Percentiles rank a stretch among this genome's conserved stretches.
Conservation (phyloP, 2,888 invertebrate species). For the Liposcelis brunnea region DNA sequence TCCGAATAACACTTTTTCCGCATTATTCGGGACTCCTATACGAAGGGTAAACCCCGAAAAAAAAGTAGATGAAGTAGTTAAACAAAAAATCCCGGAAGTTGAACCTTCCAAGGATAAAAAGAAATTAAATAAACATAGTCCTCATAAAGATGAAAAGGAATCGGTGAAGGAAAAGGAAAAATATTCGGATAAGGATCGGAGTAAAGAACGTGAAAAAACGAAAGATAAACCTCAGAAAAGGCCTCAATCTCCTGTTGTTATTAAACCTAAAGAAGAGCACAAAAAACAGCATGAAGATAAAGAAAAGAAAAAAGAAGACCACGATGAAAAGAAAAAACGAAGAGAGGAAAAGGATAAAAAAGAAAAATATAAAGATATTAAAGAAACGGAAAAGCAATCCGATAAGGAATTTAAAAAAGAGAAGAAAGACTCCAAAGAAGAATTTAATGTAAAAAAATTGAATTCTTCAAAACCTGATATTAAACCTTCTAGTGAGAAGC, state of each 20-base stretch:
- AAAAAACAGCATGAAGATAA: slow-evolving; percentile 33
- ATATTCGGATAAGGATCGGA: slow-evolving; percentile 25
- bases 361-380: slow-evolving; percentile 43
- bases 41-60: slow-evolving; percentile 7
- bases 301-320: slow-evolving; percentile 19
- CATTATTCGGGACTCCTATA: slow-evolving; percentile 68
- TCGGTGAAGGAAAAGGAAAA: slow-evolving; percentile 25
- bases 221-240: slow-evolving; percentile 13
- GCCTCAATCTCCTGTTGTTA: not conserved
- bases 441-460: slow-evolving; percentile 7
- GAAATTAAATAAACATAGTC: slow-evolving; percentile 30
- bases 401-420: slow-evolving; percentile 24
- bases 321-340: slow-evolving; percentile 31
- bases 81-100: slow-evolving; percentile 6
- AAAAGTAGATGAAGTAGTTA: slow-evolving; percentile 7
- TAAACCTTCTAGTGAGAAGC: slow-evolving; percentile 10
- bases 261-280: slow-evolving; percentile 32
- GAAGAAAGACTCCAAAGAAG: slow-evolving; percentile 18
- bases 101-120: slow-evolving; percentile 7
- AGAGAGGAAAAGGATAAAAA: slow-evolving; percentile 41
- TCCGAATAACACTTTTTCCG: slow-evolving; percentile 48
- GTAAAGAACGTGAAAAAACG: slow-evolving; percentile 27
- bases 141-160: slow-evolving; percentile 34
- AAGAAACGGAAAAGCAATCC: slow-evolving; percentile 26
- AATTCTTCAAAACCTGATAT: slow-evolving; percentile 8